Evolutionary conservation across 2,113 vertebrate genomes (phyloP).

Genomic region (Procavia capensis): DNA sequence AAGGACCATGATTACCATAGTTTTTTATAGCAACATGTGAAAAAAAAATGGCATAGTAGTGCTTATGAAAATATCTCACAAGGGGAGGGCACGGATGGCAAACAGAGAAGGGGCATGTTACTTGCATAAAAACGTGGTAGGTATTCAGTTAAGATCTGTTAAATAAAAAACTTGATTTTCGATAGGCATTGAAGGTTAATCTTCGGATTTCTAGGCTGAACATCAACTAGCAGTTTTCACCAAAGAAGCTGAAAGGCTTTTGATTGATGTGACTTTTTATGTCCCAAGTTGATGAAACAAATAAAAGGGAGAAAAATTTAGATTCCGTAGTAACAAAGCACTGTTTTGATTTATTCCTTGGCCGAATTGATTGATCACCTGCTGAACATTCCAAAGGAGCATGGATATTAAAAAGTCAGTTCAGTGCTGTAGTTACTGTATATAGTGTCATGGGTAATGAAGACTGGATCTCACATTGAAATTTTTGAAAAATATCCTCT

Average conservation of each 20-base stretch:
- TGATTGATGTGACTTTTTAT: background rate
- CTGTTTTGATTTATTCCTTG: background rate
- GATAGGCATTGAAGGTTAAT: background rate
- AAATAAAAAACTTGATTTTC: background rate
- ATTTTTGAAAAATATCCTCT: slow-evolving; percentile 61
- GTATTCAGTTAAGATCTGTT: background rate
- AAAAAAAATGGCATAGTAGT: too few species aligned
- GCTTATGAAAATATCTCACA: too few species aligned
- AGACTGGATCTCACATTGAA: background rate
- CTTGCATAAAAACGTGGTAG: background rate
- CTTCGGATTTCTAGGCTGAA: background rate
- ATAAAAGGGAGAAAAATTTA: background rate
- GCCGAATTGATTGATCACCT: background rate
- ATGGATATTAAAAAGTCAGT: background rate
- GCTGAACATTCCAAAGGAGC: background rate
- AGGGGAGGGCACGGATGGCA: too few species aligned
- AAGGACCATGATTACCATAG: too few species aligned
- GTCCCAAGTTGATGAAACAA: slow-evolving; percentile 3
- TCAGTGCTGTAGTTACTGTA: background rate
- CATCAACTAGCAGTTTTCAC: background rate
- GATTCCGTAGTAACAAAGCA: background rate
- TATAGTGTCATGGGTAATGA: background rate
- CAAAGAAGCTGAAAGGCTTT: background rate
- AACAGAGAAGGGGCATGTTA: too few species aligned
- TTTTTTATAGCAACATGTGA: too few species aligned